These are phyloP conservation scores for Sinonovacula constricta DNA, from an alignment of 1,140 invertebrate species.

Conservation along the genomic window DNA sequence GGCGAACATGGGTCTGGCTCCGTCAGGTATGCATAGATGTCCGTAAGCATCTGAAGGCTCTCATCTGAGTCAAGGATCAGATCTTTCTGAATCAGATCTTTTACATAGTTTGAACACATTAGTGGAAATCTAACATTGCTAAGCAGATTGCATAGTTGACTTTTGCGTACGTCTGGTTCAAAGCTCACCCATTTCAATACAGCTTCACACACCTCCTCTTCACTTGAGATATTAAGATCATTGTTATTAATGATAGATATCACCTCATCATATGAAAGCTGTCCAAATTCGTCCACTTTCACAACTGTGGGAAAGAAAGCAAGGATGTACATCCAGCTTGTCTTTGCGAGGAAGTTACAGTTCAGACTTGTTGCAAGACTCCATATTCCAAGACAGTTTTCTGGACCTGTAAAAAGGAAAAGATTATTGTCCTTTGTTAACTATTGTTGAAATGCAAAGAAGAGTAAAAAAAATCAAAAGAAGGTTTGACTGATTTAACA, in stretches of 20 bases:
- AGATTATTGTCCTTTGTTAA: neutral
- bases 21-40: constrained; percentile 65
- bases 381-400: constrained; percentile 89
- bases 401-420: constrained; percentile 80
- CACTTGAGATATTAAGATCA: constrained; percentile 95
- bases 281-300: constrained; percentile 96
- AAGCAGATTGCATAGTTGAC: constrained; percentile 89
- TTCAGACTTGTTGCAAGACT: constrained; percentile 87
- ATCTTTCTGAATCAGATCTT: constrained; percentile 81
- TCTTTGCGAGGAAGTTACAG: constrained; percentile 84
- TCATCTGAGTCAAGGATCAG: constrained; percentile 82
- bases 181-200: constrained; percentile 99
- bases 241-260: constrained; percentile 98
- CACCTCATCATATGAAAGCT: constrained; percentile 94
- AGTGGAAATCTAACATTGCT: constrained; percentile 86
- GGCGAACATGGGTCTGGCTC: neutral
- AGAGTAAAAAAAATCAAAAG: neutral
- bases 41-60: constrained; percentile 85
- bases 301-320: constrained; percentile 81
- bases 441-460: neutral
- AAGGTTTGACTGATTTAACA: neutral
- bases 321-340: constrained; percentile 80
- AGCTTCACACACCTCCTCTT: constrained; percentile 94
- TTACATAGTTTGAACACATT: constrained; percentile 87
- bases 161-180: constrained; percentile 93